A percentile compares a stretch with the other conserved stretches of the same genome.
These are phyloP conservation scores for Neodiprion virginianus DNA, from an alignment of 1,140 invertebrate genomes.

Conservation along the genomic window DNA sequence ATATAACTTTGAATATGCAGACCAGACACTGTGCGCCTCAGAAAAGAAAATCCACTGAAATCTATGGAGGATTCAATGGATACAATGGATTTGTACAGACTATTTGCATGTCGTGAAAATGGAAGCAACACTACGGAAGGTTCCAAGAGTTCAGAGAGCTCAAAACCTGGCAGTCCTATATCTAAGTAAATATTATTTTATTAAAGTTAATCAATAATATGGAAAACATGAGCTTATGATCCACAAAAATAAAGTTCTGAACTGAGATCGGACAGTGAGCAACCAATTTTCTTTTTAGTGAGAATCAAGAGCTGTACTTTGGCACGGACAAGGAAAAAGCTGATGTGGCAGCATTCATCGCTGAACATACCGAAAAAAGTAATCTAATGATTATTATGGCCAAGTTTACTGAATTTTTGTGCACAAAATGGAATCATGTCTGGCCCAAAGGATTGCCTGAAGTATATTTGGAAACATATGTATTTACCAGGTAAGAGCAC, in stretches of 20 bases:
- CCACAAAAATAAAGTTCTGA: background rate
- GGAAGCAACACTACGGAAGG: slow-evolving; percentile 40
- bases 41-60: slow-evolving; percentile 56
- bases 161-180: slow-evolving; percentile 49
- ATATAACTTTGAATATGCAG: slow-evolving; percentile 24
- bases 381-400: slow-evolving; percentile 71
- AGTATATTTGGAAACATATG: slow-evolving; percentile 68
- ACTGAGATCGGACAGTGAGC: background rate
- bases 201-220: background rate
- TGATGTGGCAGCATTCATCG: slow-evolving; percentile 72
- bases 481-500: slow-evolving; percentile 55
- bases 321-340: slow-evolving; percentile 67
- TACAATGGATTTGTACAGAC: slow-evolving; percentile 69
- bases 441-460: slow-evolving; percentile 70
- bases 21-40: slow-evolving; percentile 46
- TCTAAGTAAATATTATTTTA: slow-evolving; percentile 26
- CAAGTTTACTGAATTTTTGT: slow-evolving; percentile 65
- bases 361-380: slow-evolving; percentile 58
- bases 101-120: slow-evolving; percentile 67
- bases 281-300: slow-evolving; percentile 19
- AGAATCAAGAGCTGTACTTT: slow-evolving; percentile 65
- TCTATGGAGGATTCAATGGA: slow-evolving; percentile 67
- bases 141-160: slow-evolving; percentile 50
- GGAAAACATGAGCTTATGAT: slow-evolving; percentile 19
- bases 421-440: slow-evolving; percentile 66